These are phyloP conservation scores for Orientallactaga sibirica DNA, from an alignment of 2,797 vertebrate genomes.

Conservation along the genomic window DNA sequence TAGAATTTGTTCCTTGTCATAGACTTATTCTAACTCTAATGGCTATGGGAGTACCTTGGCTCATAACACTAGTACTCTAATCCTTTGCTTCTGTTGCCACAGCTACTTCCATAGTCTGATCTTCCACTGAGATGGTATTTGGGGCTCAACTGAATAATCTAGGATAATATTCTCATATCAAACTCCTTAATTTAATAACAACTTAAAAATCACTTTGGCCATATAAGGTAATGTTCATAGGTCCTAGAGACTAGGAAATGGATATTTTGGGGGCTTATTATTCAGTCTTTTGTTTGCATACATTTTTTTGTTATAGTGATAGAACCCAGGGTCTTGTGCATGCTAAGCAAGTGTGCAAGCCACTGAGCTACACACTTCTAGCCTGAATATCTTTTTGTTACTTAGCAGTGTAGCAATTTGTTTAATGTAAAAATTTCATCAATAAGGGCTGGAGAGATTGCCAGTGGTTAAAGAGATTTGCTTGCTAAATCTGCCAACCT, in stretches of 20 bases:
- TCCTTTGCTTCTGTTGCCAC: neutral
- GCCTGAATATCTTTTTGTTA: neutral
- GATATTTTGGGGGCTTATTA: slow-evolving; percentile 17
- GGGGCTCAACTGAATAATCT: neutral
- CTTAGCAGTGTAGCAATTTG: slow-evolving; percentile 35
- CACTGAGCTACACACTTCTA: neutral
- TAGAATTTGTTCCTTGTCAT: neutral
- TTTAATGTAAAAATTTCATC: slow-evolving; percentile 43
- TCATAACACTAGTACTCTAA: neutral
- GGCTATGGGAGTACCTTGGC: neutral
- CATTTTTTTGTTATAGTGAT: neutral
- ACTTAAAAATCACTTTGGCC: slow-evolving; percentile 2
- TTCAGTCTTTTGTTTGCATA: slow-evolving; percentile 28
- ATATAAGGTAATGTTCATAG: slow-evolving; percentile 38
- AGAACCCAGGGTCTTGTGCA: too few relatives aligned
- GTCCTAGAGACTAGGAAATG: slow-evolving; percentile 23
- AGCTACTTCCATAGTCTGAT: neutral
- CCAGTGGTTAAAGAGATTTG: too few relatives aligned
- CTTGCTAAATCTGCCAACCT: too few relatives aligned
- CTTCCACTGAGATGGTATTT: slow-evolving; percentile 14
- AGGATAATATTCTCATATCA: neutral
- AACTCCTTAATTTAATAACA: slow-evolving; percentile 39
- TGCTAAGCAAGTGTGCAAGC: neutral
- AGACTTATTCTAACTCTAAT: neutral
- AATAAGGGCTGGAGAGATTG: too few relatives aligned